Conservation (phyloP, 2,113 vertebrate genomes). For the Notothenia coriiceps region DNA sequence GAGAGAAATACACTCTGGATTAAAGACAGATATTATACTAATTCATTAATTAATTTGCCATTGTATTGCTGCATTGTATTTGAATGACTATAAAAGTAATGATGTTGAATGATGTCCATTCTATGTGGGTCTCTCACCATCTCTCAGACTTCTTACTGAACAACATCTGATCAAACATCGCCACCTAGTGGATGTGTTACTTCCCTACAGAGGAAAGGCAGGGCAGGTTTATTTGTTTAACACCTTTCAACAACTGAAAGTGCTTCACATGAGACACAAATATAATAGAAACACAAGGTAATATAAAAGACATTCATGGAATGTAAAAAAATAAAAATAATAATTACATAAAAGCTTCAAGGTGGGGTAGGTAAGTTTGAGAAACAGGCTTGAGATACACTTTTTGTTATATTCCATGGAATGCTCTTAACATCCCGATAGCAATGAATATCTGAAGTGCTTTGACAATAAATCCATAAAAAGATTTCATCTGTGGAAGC, state of each 20-base stretch:
- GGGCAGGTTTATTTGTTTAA: no score
- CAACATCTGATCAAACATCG: slow-evolving; percentile 4
- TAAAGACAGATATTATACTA: not conserved
- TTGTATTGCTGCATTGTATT: not conserved
- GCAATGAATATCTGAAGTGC: no score
- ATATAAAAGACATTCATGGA: not conserved
- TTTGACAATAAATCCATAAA: no score
- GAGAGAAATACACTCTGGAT: not conserved
- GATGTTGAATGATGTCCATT: not conserved
- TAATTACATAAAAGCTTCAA: not conserved
- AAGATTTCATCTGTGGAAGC: no score
- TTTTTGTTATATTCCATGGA: no score
- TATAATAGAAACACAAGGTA: not conserved
- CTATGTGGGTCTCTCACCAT: not conserved
- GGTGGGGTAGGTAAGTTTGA: no score
- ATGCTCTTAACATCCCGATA: no score
- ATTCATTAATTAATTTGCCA: not conserved
- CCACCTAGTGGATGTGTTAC: slow-evolving; percentile 40
- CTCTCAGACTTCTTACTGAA: not conserved
- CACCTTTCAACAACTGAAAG: no score
- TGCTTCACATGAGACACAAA: not conserved
- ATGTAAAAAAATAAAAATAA: no score
- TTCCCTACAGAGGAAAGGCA: not conserved
- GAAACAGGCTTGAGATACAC: no score
- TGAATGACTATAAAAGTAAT: not conserved